Evolutionary conservation across 2,113 vertebrate species (phyloP).

Genomic region (Gasterosteus nipponicus): DNA sequence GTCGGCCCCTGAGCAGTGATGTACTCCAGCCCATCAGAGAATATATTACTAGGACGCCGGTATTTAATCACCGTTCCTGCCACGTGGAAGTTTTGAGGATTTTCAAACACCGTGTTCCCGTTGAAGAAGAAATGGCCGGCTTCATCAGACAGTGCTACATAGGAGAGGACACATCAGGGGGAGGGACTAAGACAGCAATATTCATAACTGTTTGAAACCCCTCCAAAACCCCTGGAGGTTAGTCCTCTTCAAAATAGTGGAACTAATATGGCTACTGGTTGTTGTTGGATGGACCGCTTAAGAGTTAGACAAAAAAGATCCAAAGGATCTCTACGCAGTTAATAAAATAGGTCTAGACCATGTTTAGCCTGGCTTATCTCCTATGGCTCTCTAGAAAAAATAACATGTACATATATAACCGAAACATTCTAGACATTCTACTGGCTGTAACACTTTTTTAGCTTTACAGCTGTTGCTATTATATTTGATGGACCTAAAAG

Average conservation of each 20-base stretch:
- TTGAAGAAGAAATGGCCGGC: slow-evolving; percentile 90
- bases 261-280: neutral
- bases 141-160: slow-evolving; percentile 88
- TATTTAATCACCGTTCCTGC: slow-evolving; percentile 91
- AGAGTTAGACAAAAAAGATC: neutral
- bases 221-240: neutral
- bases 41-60: slow-evolving; percentile 82
- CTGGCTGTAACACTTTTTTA: neutral
- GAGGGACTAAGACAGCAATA: neutral
- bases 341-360: neutral
- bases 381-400: too few relatives aligned
- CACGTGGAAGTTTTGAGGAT: slow-evolving; percentile 89
- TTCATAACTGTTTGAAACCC: slow-evolving; percentile 4
- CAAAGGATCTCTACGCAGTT: neutral
- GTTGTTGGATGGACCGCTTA: neutral
- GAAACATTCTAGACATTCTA: neutral
- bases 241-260: neutral
- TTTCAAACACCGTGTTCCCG: slow-evolving; percentile 87
- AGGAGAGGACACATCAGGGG: neutral
- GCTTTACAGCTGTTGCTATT: slow-evolving; percentile 34
- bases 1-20: slow-evolving; percentile 90
- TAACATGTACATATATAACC: neutral
- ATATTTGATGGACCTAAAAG: slow-evolving; percentile 65
- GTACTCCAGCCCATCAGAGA: slow-evolving; percentile 89
- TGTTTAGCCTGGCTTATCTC: neutral